Conservation (phyloP, 2,113 vertebrate species). For the Motacilla tschutschensis region DNA sequence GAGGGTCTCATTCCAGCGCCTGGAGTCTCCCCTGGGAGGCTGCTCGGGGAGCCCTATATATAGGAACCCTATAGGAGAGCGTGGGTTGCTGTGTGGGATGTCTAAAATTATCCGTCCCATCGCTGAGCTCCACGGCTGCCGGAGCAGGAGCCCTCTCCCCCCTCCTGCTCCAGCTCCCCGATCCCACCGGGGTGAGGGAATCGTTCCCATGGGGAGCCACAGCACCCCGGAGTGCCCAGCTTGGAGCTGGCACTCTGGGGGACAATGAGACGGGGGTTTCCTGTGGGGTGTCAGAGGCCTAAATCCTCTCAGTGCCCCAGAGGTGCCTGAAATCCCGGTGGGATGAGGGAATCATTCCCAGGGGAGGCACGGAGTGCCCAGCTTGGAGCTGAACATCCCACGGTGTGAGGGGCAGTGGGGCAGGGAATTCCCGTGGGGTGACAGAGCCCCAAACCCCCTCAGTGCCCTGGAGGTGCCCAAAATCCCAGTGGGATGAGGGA, state of each 20-base stretch:
- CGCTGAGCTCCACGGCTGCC: neutral
- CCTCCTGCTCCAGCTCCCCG: neutral
- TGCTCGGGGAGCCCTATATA: conserved; percentile 29
- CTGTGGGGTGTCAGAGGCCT: neutral
- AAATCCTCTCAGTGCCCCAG: neutral
- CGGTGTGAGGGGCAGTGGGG: neutral
- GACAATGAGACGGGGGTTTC: fast-evolving
- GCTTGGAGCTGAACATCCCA: neutral
- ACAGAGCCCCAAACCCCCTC: neutral
- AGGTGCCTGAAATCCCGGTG: fast-evolving
- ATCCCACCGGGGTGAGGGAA: neutral
- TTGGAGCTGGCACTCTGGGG: neutral
- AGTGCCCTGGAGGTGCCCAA: fast-evolving
- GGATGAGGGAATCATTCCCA: neutral
- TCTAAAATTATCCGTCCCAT: conserved; percentile 54
- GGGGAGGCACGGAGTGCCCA: neutral
- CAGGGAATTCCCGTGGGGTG: neutral
- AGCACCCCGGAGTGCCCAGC: neutral
- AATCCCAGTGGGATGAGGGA: fast-evolving
- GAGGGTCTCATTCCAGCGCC: neutral
- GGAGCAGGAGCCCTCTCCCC: neutral
- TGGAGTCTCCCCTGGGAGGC: neutral
- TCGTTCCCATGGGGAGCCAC: neutral
- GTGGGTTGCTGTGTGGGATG: conserved; percentile 39
- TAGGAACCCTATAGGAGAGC: conserved; percentile 29